Conservation (phyloP, 2,113 vertebrate genomes). For the Ginglymostoma cirratum region DNA sequence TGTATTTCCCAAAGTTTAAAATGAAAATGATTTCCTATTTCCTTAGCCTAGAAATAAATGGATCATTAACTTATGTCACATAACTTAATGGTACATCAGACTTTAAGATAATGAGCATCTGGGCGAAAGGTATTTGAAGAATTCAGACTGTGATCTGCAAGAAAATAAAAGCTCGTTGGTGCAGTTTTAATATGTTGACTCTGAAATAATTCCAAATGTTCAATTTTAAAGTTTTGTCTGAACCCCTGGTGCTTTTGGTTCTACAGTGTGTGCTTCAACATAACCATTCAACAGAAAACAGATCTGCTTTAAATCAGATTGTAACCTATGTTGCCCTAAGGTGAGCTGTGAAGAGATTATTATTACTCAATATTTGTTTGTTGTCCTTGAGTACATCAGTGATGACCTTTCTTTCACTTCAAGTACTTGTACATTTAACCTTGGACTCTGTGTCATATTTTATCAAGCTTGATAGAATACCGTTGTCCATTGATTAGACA, state of each 20-base stretch:
- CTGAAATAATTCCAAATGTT: conserved; percentile 26
- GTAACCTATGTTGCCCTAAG: neutral
- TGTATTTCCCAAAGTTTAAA: conserved; percentile 1
- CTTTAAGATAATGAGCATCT: neutral
- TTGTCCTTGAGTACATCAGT: conserved; percentile 8
- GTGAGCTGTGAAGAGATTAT: neutral
- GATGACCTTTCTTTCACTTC: conserved; percentile 4
- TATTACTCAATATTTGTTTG: conserved; percentile 24
- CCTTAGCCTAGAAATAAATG: neutral
- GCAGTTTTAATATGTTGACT: conserved; percentile 29
- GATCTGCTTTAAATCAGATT: neutral
- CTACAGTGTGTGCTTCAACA: neutral
- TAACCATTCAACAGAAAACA: neutral
- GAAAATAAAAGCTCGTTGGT: neutral
- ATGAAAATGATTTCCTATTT: neutral
- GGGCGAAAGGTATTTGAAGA: neutral
- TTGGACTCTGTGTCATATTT: conserved; percentile 10
- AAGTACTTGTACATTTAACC: neutral
- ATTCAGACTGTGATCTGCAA: neutral
- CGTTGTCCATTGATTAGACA: neutral
- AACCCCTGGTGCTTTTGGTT: neutral
- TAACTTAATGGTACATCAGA: conserved; percentile 19
- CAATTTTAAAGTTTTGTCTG: conserved; percentile 14
- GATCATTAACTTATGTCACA: conserved; percentile 9
- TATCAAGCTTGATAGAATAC: neutral